Evolutionary conservation across 2,888 invertebrate genomes (phyloP), one percentile per base, ranked within the genome.

Genomic region (Megalurothrips usitatus): DNA sequence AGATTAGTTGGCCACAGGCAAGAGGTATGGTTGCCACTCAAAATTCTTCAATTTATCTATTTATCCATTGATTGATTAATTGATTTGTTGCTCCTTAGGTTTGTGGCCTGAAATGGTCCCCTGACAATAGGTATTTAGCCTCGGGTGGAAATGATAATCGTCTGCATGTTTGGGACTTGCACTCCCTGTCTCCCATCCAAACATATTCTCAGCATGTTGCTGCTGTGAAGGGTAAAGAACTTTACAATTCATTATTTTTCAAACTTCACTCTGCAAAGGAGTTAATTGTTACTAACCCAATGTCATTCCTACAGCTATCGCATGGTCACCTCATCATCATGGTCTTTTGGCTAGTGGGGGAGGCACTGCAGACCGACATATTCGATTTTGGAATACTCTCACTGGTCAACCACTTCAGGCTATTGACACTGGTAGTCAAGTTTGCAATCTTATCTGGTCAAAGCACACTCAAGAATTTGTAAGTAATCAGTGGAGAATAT

Each of bases 291-390:
- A 47, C 58, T 58, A 17, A 58, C 6, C 17, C 14, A 14, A 19
- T 58, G 34, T 43, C 49, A 28, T 79, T 23, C 79, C 81, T 79
- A 43, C 82, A 87, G 99, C 99, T 0, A 97, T 99, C 84, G 98
- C 98, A 47, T 99, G 99, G 99, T 98, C 97, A 1, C 98, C 98
- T 0, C 98, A 99, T 89, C 98, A 98, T 88, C 98, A 98, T 88
- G 98, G 98, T 0, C 89, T 98, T 80, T 88, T 98, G 82, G 98
- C 98, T 0, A 96, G 96, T 52, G 99, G 99, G 79, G 99, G 99
- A n/a, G 99, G 99, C n/a, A 99, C 99, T 0, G 98, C 98, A 0
- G 99, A 99, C 88, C 90, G 97, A 28, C 96, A 96, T 87, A 97
- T 98, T 83, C 91, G 97, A 34, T 99, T 99, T 89, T 99, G 98